These are phyloP conservation scores for Panthera tigris DNA, from an alignment of 2,113 vertebrate genomes.

Conservation along the genomic window DNA sequence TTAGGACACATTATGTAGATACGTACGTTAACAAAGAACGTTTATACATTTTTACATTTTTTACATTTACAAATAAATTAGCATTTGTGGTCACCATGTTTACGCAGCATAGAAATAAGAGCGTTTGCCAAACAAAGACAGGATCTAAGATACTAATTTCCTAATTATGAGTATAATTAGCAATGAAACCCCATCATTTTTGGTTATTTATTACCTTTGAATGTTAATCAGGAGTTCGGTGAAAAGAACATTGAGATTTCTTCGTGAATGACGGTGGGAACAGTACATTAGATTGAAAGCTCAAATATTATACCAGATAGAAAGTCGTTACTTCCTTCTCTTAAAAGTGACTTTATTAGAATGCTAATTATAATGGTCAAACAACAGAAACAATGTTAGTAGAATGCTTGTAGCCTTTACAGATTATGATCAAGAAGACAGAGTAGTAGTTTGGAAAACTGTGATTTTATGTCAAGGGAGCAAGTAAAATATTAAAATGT, in stretches of 20 bases:
- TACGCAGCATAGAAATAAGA: neutral
- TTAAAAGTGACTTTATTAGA: neutral
- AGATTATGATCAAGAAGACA: neutral
- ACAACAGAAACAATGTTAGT: neutral
- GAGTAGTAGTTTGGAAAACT: neutral
- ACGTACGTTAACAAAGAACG: neutral
- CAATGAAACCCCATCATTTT: neutral
- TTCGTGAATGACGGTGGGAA: neutral
- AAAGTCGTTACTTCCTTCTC: neutral
- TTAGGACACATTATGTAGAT: neutral
- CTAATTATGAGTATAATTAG: neutral
- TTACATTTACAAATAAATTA: neutral
- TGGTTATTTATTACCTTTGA: neutral
- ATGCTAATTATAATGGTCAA: neutral
- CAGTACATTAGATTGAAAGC: neutral
- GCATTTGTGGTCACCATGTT: neutral
- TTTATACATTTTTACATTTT: no score
- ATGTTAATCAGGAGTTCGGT: slow-evolving; percentile 19
- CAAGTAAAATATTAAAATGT: neutral
- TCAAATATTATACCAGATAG: neutral
- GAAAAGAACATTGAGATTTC: neutral
- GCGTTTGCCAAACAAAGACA: neutral
- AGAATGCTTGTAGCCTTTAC: neutral
- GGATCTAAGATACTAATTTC: neutral
- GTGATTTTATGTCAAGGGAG: neutral